Base-by-base conservation (phyloP, 2,797 vertebrate genomes). In the Alouatta caraya region DNA sequence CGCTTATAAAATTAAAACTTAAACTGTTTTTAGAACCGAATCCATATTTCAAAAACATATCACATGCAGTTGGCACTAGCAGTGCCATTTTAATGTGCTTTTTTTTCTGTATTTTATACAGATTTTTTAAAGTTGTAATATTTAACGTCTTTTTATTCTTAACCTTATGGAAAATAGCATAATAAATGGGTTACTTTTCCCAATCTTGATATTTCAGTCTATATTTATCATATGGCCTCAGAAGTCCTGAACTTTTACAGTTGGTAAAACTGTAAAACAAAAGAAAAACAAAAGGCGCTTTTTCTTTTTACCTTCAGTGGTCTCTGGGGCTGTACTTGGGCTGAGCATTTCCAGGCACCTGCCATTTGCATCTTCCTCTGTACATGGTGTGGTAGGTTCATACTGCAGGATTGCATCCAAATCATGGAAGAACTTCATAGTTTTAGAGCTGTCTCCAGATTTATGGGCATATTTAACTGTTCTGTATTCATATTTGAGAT, bases 401-500 rank as follows among this genome's bases (percentile, higher is more conserved):
- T 97, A 96, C 92, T 97, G 99, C 98, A 98, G 97, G 98, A 99
- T 99, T 93, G 98, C 98, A 97, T 99, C 98, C 97, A 98, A 95
- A n/a, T 98, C 99, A 81, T 98, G 98, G 98, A 98, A 99, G 98
- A 99, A 99, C 98, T 98, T 98, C 98, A 98, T 98, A 94, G 98
- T 98, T 98, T 98, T 99, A 91, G 97, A 98, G 96, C 96, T 96
- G 98, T 98, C 99, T 98, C 99, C 99, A 97, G 98, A 98, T 91
- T 96, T 98, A 98, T 98, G 98, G 98, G 98, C 97, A 98, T 97
- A 98, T 98, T 99, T 98, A 98, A 99, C 97, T 97, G 98, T 98
- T 98, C 99, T 98, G 97, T 98, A 99, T 98, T 99, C 99, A 97
- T 99, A 99, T 98, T 99, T 99, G 97, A 99, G 99, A 72, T 99